Evolutionary conservation across 2,888 invertebrate genomes (phyloP).

Genomic region (Thera obeliscata): DNA sequence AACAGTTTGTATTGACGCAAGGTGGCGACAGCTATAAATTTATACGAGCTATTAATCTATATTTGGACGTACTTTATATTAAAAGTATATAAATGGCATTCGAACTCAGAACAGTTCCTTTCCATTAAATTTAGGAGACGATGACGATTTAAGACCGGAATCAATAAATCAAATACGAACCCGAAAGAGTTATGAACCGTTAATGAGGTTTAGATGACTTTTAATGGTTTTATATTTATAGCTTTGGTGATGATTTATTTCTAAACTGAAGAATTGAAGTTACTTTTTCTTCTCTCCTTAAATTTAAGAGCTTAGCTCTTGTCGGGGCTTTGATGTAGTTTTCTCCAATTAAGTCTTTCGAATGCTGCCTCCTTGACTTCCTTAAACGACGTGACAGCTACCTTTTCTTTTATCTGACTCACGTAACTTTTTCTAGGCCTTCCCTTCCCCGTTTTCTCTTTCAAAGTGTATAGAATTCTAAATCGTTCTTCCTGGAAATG

Average conservation of each 20-base stretch:
- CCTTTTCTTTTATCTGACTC: too few relatives aligned
- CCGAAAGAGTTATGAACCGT: conserved; percentile 24
- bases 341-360: too few relatives aligned
- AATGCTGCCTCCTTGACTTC: too few relatives aligned
- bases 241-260: neutral
- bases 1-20: conserved; percentile 25
- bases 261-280: neutral
- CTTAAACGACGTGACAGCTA: too few relatives aligned
- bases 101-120: conserved; percentile 31
- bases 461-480: too few relatives aligned
- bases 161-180: conserved; percentile 38
- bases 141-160: conserved; percentile 45
- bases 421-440: too few relatives aligned
- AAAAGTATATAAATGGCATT: conserved; percentile 36
- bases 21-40: conserved; percentile 18
- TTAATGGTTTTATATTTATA: neutral
- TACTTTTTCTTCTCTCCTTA: too few relatives aligned
- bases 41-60: conserved; percentile 27
- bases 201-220: conserved; percentile 34
- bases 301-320: too few relatives aligned
- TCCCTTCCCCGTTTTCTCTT: too few relatives aligned
- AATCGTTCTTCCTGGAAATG: too few relatives aligned
- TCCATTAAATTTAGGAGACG: conserved; percentile 40
- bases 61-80: conserved; percentile 18
- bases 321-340: too few relatives aligned